A percentile compares a stretch with the other conserved stretches of the same genome.
Evolutionary conservation across 2,888 invertebrate species (phyloP).

Genomic region (Tetramorium bicarinatum): DNA sequence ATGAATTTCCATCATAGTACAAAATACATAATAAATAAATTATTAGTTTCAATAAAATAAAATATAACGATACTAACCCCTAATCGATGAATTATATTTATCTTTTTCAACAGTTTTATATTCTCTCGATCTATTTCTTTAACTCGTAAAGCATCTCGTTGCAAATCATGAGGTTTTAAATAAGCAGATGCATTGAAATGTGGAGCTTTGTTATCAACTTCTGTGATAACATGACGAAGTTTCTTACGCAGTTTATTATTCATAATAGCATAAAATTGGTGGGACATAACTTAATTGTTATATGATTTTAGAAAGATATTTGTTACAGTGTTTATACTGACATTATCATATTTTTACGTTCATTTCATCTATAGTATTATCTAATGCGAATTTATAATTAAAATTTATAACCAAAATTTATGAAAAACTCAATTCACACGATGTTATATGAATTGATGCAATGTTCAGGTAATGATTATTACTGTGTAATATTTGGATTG

Average conservation of each 20-base stretch:
- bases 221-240: conserved; percentile 55
- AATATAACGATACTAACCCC: conserved; percentile 86
- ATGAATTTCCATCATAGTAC: background rate
- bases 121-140: conserved; percentile 87
- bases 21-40: background rate
- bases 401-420: conserved; percentile 25
- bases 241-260: background rate
- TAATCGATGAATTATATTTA: conserved; percentile 88
- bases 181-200: conserved; percentile 87
- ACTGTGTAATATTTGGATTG: conserved; percentile 4
- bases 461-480: conserved; percentile 35
- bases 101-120: conserved; percentile 88
- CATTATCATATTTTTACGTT: conserved; percentile 10
- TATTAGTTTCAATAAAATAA: conserved; percentile 1
- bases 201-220: conserved; percentile 87
- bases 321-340: background rate
- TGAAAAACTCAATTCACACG: background rate
- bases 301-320: background rate
- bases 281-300: background rate
- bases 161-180: conserved; percentile 86
- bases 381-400: background rate
- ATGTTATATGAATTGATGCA: conserved; percentile 26
- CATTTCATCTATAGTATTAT: background rate
- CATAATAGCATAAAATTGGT: conserved; percentile 12
- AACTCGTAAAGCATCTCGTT: conserved; percentile 85